phyloP scores from a whole-genome alignment of 2,888 invertebrate genomes.

The Drosophila koepferae region DNA sequence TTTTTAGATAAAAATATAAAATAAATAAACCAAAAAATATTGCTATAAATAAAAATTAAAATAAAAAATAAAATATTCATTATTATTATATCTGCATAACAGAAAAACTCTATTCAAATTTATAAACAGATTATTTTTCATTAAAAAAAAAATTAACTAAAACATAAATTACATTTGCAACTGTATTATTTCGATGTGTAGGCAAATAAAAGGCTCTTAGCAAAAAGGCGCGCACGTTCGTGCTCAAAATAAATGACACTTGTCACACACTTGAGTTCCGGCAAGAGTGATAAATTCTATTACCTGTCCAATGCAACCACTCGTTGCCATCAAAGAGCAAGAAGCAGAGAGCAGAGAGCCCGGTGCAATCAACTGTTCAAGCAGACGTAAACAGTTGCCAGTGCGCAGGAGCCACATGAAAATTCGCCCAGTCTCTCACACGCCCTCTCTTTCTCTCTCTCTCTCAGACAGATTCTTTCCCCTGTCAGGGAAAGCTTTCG shows the following conservation, averaged over 20 bases:
- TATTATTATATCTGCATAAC: no score
- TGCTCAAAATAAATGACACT: slow-evolving; percentile 32
- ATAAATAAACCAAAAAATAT: no score
- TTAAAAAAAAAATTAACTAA: not conserved
- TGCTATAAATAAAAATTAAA: no score
- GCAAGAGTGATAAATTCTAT: slow-evolving; percentile 20
- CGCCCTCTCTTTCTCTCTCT: not conserved
- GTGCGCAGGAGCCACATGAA: slow-evolving; percentile 72
- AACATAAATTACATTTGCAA: not conserved
- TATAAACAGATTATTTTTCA: not conserved
- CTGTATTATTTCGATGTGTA: not conserved
- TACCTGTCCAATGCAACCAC: not conserved
- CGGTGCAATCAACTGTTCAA: slow-evolving; percentile 64
- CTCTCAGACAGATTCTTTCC: not conserved
- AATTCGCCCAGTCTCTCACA: slow-evolving; percentile 22
- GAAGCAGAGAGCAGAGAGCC: slow-evolving; percentile 44
- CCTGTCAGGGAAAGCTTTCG: slow-evolving; percentile 45
- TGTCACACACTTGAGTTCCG: slow-evolving; percentile 32
- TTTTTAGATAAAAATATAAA: not conserved
- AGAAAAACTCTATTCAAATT: no score
- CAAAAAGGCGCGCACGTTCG: slow-evolving; percentile 20
- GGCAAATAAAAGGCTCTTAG: not conserved
- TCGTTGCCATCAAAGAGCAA: slow-evolving; percentile 37
- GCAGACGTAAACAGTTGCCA: slow-evolving; percentile 73
- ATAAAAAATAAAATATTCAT: no score